Conservation (phyloP, 92 coral and sea anemone genomes). For the Nematostella vectensis region DNA sequence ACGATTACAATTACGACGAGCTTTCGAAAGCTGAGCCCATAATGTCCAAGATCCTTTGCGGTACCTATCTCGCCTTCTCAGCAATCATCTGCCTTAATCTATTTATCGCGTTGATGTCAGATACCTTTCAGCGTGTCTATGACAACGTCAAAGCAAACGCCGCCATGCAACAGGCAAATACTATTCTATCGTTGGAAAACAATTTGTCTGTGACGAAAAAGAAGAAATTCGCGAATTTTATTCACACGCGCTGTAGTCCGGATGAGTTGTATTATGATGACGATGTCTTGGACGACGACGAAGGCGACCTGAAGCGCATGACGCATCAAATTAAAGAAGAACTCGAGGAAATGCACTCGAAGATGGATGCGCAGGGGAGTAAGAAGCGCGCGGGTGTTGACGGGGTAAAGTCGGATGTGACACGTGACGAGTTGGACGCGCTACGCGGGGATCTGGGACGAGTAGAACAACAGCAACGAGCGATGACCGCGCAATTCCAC, state of each 20-base stretch:
- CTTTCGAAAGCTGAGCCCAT: slow-evolving; percentile 67
- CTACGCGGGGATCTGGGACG: slow-evolving; percentile 41
- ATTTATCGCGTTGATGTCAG: slow-evolving; percentile 95
- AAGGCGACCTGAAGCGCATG: slow-evolving; percentile 70
- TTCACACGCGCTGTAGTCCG: slow-evolving; percentile 78
- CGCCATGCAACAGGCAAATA: slow-evolving; percentile 90
- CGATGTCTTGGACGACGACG: slow-evolving; percentile 61
- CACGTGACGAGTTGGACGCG: slow-evolving; percentile 24
- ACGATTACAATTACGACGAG: slow-evolving; percentile 76
- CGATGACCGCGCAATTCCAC: slow-evolving; percentile 54
- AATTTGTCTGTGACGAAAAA: slow-evolving; percentile 42
- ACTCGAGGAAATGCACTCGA: slow-evolving; percentile 46
- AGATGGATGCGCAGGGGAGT: slow-evolving; percentile 25
- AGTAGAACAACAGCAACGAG: slow-evolving; percentile 59
- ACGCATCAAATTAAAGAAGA: slow-evolving; percentile 88
- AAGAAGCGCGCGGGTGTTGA: neutral
- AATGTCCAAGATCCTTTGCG: slow-evolving; percentile 91
- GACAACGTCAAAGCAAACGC: slow-evolving; percentile 96
- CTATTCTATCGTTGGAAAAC: slow-evolving; percentile 69
- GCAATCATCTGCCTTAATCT: slow-evolving; percentile 79
- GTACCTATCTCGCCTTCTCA: slow-evolving; percentile 93
- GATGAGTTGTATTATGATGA: slow-evolving; percentile 86
- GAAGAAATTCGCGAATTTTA: slow-evolving; percentile 57
- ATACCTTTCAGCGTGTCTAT: slow-evolving; percentile 91
- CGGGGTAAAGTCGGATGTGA: slow-evolving; percentile 16